These are phyloP conservation scores for Diachasma alloeum DNA, from an alignment of 1,140 invertebrate genomes.

Conservation along the genomic window DNA sequence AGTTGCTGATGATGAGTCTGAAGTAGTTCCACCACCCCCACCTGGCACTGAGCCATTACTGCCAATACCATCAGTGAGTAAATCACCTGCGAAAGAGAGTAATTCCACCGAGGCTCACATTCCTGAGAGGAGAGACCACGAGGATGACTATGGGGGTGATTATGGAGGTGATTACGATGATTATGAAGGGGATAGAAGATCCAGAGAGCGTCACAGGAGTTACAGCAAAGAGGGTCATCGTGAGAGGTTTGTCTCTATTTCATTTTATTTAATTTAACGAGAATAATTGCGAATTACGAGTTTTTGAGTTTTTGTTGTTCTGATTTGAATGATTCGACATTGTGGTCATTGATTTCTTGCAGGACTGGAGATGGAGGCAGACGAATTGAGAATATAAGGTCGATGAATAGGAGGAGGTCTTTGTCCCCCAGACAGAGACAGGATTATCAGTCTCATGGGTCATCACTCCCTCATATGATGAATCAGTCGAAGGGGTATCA, in stretches of 20 bases:
- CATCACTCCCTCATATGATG: slow-evolving; percentile 45
- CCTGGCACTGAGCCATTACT: slow-evolving; percentile 62
- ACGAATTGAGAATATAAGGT: slow-evolving; percentile 53
- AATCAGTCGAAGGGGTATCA: slow-evolving; percentile 55
- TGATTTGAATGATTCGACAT: slow-evolving; percentile 9
- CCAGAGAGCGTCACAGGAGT: slow-evolving; percentile 55
- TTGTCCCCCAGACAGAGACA: slow-evolving; percentile 54
- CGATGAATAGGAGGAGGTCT: slow-evolving; percentile 53
- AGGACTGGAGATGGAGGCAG: slow-evolving; percentile 53
- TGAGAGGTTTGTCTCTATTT: slow-evolving; percentile 47
- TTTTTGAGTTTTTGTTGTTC: slow-evolving; percentile 2
- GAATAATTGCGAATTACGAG: too few species aligned
- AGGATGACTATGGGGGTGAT: slow-evolving; percentile 43
- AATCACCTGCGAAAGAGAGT: slow-evolving; percentile 44
- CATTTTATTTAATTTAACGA: neutral
- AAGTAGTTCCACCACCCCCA: slow-evolving; percentile 55
- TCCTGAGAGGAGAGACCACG: slow-evolving; percentile 49
- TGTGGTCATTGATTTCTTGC: slow-evolving; percentile 10
- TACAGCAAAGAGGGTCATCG: slow-evolving; percentile 60
- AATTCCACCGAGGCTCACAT: slow-evolving; percentile 38
- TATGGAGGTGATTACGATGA: slow-evolving; percentile 24
- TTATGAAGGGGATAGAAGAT: slow-evolving; percentile 45
- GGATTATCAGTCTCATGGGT: slow-evolving; percentile 48
- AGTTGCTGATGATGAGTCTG: slow-evolving; percentile 52
- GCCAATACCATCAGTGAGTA: slow-evolving; percentile 53